These are phyloP conservation scores for Phalacrocorax carbo DNA, from an alignment of 2,113 vertebrate species.

Conservation along the genomic window DNA sequence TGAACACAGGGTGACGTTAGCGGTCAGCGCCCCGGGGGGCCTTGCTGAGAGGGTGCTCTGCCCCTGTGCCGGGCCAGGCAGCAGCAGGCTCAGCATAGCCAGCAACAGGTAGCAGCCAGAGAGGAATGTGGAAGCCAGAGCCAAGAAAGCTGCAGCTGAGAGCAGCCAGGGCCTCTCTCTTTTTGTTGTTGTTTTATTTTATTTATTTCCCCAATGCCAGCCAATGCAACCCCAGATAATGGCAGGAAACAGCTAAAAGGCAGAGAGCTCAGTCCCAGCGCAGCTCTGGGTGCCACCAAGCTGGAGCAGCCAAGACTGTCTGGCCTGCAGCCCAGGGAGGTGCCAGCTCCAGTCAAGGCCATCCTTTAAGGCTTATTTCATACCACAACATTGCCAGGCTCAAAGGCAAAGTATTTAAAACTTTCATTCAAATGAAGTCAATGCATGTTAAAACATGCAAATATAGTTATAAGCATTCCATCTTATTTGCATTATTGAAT, in stretches of 20 bases:
- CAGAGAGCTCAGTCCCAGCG: neutral
- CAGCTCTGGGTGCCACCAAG: neutral
- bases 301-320: neutral
- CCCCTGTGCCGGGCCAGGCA: neutral
- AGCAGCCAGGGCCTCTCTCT: neutral
- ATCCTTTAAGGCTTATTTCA: neutral
- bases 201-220: neutral
- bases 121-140: neutral
- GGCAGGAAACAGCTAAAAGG: neutral
- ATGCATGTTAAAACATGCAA: neutral
- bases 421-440: neutral
- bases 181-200: neutral
- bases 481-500: neutral
- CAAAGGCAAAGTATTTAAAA: neutral
- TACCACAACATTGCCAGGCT: neutral
- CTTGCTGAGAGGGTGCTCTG: neutral
- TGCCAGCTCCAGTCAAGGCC: neutral
- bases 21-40: fast-evolving
- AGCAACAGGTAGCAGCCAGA: neutral
- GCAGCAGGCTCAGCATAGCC: fast-evolving
- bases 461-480: neutral
- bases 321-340: neutral
- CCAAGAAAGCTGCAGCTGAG: neutral
- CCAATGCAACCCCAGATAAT: neutral
- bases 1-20: fast-evolving